Evolutionary conservation across 2,888 invertebrate genomes (phyloP), one percentile per base, ranked within the genome.

Genomic region (Blomia tropicalis): DNA sequence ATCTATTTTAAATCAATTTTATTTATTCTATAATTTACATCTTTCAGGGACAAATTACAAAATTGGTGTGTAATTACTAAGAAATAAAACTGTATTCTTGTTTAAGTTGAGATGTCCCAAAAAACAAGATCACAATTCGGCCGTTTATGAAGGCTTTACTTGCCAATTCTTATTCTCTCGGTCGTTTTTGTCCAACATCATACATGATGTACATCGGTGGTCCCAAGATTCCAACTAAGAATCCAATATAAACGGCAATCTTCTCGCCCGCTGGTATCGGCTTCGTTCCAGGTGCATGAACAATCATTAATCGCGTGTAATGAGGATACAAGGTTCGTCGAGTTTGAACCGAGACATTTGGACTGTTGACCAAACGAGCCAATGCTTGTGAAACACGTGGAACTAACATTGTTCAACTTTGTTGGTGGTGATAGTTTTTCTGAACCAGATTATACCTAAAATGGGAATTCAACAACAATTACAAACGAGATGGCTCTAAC

Each of bases 271-370:
- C 11, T n/a, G n/a, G 2, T 14, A 56, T 56, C n/a, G 54, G 25
- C 29, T 36, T 36, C 4, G 22, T 11, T 2, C 56, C 56, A 22
- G 51, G 51, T 29, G 29, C 32, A 36, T 36, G 17, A 17, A 36
- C 56, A 1, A 30, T 30, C 56, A 56, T 56, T 27, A 29, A 56
- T n/a, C 29, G 4, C 17, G 29, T 2, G 29, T 56, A 56, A 36
- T 56, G 56, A 31, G 56, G 56, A 36, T 56, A 56, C n/a, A 56
- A 25, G 11, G 56, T 56, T 56, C 56, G 56, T n/a, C 56, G 56
- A 22, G 56, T 56, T 36, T 56, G 56, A n/a, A 29, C 2, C 11
- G 11, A 11, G n/a, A 56, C 56, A 56, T 56, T 56, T 25, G n/a
- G 56, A 25, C 29, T 56, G 3, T 27, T 14, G 11, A 56, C 56